These are phyloP conservation scores for Oxyura jamaicensis DNA, from an alignment of 2,113 vertebrate species.

Conservation along the genomic window DNA sequence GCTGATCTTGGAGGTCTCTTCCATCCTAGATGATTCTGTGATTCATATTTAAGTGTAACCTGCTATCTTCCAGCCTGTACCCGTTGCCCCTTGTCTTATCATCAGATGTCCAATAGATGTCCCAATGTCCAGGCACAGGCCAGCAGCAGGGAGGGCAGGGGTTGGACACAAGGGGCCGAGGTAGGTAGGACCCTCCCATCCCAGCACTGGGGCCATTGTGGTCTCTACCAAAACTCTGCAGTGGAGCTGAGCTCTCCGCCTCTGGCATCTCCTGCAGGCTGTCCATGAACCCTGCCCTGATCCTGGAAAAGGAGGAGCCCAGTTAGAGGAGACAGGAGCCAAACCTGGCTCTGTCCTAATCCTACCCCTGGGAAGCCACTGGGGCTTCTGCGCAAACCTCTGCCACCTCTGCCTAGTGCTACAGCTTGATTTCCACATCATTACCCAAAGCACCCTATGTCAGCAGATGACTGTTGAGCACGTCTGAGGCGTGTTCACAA, in stretches of 20 bases:
- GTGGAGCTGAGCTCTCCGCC: background rate
- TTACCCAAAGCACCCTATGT: background rate
- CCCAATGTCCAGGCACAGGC: background rate
- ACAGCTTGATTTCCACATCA: accelerated
- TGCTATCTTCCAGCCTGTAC: too few relatives aligned
- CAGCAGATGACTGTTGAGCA: background rate
- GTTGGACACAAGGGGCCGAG: accelerated
- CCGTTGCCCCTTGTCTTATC: too few relatives aligned
- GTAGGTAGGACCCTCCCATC: background rate
- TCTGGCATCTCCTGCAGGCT: background rate
- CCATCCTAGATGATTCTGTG: too few relatives aligned
- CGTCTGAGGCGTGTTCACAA: background rate
- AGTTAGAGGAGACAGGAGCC: background rate
- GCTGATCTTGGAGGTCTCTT: too few relatives aligned
- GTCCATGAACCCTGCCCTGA: background rate
- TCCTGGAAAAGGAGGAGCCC: background rate
- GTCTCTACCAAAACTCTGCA: accelerated
- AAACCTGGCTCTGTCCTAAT: background rate
- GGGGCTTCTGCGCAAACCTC: accelerated
- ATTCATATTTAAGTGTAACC: too few relatives aligned
- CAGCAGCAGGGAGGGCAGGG: background rate
- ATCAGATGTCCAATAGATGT: too few relatives aligned
- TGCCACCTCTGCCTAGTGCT: background rate
- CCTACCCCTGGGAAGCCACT: background rate
- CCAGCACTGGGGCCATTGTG: accelerated